Evolutionary conservation across 2,797 vertebrate species (phyloP).

Genomic region (Anas capensis): DNA sequence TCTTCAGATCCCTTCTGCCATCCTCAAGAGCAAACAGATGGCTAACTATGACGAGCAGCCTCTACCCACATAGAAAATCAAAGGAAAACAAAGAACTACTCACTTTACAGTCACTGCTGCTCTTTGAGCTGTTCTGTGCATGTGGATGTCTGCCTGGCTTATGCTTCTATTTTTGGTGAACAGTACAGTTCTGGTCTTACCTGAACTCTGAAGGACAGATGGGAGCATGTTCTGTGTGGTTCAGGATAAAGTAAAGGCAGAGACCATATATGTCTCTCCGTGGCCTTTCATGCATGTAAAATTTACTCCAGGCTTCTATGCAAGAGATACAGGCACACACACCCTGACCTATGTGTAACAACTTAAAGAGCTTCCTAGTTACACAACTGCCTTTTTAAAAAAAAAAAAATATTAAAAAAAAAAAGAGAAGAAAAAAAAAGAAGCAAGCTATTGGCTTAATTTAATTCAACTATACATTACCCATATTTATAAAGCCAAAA

Average conservation of each 20-base stretch:
- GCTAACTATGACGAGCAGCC: neutral
- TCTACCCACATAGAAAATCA: neutral
- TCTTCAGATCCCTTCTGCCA: conserved; percentile 19
- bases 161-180: neutral
- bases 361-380: neutral
- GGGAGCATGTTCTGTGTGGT: neutral
- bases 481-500: neutral
- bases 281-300: neutral
- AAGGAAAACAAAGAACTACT: conserved; percentile 4
- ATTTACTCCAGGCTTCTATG: neutral
- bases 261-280: neutral
- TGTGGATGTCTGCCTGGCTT: neutral
- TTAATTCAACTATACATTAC: neutral
- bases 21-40: neutral
- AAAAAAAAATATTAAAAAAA: neutral
- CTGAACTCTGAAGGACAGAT: neutral
- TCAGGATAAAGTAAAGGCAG: neutral
- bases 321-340: neutral
- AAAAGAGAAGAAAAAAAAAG: neutral
- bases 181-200: neutral
- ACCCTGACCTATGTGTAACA: neutral
- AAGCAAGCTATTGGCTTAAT: neutral
- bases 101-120: neutral
- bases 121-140: neutral
- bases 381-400: neutral